Evolutionary conservation across 2,888 invertebrate genomes (phyloP).

Genomic region (Frankliniella fusca): DNA sequence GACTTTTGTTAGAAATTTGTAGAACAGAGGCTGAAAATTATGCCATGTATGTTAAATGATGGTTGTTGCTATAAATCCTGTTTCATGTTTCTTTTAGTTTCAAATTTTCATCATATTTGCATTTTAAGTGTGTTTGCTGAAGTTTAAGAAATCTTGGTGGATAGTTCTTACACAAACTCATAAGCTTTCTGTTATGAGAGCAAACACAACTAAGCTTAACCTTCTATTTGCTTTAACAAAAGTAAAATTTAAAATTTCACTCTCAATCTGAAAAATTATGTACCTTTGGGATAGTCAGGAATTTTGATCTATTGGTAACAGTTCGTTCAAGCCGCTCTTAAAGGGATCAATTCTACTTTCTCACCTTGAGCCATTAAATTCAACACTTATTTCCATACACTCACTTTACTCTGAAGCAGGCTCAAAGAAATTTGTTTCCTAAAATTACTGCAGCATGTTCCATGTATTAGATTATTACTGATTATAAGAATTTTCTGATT

Average conservation of each 20-base stretch:
- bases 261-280: too few relatives aligned
- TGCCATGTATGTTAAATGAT: neutral
- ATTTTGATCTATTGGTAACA: too few relatives aligned
- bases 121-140: too few relatives aligned
- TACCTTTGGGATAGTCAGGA: too few relatives aligned
- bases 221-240: too few relatives aligned
- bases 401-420: neutral
- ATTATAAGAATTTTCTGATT: neutral
- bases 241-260: too few relatives aligned
- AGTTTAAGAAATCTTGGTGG: too few relatives aligned
- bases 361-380: neutral
- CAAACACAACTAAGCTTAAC: too few relatives aligned
- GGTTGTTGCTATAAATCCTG: neutral
- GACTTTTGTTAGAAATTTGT: neutral
- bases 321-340: too few relatives aligned
- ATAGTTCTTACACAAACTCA: too few relatives aligned
- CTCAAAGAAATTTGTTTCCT: neutral
- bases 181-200: too few relatives aligned
- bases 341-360: neutral
- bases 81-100: neutral
- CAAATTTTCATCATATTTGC: too few relatives aligned
- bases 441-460: neutral
- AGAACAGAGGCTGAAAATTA: neutral
- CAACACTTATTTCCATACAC: neutral
- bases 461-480: neutral